These are phyloP conservation scores for Drosophila repletoides DNA, from an alignment of 1,140 invertebrate species.

Conservation along the genomic window DNA sequence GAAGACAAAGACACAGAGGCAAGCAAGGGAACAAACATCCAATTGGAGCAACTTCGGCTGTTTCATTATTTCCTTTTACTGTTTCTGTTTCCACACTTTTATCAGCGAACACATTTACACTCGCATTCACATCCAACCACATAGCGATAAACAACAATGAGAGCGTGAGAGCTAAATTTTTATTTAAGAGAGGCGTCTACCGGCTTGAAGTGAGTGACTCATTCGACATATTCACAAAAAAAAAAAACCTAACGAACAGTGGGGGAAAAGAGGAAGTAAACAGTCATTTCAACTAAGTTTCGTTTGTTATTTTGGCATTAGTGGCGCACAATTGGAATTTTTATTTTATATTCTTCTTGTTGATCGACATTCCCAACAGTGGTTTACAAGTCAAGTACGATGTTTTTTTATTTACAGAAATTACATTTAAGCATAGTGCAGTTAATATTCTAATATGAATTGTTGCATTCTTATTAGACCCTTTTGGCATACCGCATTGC, in stretches of 20 bases:
- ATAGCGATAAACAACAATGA: slow-evolving; percentile 16
- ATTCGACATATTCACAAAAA: slow-evolving; percentile 27
- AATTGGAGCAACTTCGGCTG: slow-evolving; percentile 16
- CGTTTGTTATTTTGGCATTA: neutral
- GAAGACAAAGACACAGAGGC: neutral
- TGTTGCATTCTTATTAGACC: neutral
- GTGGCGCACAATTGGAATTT: too few species aligned
- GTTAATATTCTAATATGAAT: neutral
- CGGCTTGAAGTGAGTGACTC: slow-evolving; percentile 31
- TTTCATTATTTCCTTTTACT: neutral
- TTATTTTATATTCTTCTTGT: too few species aligned
- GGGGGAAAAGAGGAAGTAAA: too few species aligned
- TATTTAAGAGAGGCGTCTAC: slow-evolving; percentile 20
- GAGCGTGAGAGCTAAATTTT: slow-evolving; percentile 32
- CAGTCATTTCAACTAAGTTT: slow-evolving; percentile 7
- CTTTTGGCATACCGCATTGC: too few species aligned
- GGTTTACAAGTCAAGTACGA: neutral
- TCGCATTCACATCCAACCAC: slow-evolving; percentile 2
- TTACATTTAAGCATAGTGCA: neutral
- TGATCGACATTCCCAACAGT: too few species aligned
- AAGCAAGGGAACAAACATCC: slow-evolving; percentile 1
- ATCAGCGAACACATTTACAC: slow-evolving; percentile 14
- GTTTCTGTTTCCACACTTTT: slow-evolving; percentile 6
- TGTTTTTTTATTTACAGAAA: neutral
- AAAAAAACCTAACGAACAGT: slow-evolving; percentile 9